Conservation (phyloP, 2,113 vertebrate genomes). For the Corynorhinus townsendii region DNA sequence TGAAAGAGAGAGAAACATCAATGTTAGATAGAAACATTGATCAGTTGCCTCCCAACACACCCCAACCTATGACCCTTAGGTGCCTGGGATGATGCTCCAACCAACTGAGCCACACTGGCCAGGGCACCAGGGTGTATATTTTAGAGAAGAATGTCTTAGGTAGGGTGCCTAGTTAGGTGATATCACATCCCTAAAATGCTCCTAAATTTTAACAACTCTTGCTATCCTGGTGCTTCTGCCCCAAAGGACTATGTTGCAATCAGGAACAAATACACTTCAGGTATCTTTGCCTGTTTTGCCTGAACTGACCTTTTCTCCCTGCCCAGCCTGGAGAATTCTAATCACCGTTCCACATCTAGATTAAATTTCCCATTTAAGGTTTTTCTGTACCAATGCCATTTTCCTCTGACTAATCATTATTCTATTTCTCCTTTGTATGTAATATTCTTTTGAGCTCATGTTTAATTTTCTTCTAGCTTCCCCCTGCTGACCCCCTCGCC, state of each 20-base stretch:
- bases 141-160: background rate
- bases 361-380: background rate
- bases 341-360: background rate
- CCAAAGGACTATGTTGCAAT: background rate
- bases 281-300: background rate
- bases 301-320: background rate
- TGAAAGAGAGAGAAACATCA: background rate
- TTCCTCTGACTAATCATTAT: background rate
- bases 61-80: background rate
- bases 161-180: background rate
- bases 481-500: too few species aligned
- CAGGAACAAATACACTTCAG: background rate
- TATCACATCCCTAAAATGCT: background rate
- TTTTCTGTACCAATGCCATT: background rate
- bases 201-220: background rate
- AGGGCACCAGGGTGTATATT: background rate
- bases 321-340: background rate
- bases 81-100: background rate
- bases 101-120: background rate
- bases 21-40: background rate
- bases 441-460: background rate
- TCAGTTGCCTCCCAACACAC: background rate
- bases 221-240: background rate
- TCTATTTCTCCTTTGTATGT: background rate
- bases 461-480: background rate